Percentiles rank a stretch among this genome's conserved stretches.
Conservation (phyloP, 2,797 vertebrate species). For the Darevskia nairensis region DNA sequence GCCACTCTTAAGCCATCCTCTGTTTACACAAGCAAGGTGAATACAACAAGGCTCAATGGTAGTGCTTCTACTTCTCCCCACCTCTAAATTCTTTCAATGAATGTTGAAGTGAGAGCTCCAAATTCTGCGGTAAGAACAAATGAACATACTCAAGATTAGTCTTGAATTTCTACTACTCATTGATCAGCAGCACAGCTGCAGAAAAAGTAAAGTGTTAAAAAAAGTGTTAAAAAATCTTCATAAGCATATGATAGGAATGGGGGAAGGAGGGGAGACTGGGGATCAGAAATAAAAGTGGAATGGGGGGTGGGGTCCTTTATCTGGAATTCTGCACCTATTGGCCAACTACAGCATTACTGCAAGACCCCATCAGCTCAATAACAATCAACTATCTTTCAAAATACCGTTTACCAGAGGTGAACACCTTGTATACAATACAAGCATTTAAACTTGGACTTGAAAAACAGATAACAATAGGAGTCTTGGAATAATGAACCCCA, state of each 20-base stretch:
- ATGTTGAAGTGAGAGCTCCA: background rate
- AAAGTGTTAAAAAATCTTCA: background rate
- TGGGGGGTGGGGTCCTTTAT: background rate
- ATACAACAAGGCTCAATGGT: background rate
- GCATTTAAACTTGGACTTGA: background rate
- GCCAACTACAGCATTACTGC: background rate
- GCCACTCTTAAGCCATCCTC: background rate
- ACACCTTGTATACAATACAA: conserved; percentile 37
- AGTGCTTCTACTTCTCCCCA: no score
- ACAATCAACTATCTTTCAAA: background rate
- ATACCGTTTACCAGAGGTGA: background rate
- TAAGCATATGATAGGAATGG: background rate
- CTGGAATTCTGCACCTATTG: rapidly evolving
- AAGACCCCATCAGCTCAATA: rapidly evolving
- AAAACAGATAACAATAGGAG: background rate
- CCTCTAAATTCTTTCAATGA: background rate
- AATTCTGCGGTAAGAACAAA: background rate
- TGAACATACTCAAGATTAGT: background rate
- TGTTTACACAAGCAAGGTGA: conserved; percentile 3
- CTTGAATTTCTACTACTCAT: background rate
- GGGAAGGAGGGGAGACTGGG: background rate
- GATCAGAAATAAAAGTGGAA: background rate
- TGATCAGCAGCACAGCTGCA: background rate
- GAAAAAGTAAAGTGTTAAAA: no score
- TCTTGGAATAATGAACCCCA: background rate